phyloP scores from a whole-genome alignment of 2,113 vertebrate species.

The Perognathus longimembris region DNA sequence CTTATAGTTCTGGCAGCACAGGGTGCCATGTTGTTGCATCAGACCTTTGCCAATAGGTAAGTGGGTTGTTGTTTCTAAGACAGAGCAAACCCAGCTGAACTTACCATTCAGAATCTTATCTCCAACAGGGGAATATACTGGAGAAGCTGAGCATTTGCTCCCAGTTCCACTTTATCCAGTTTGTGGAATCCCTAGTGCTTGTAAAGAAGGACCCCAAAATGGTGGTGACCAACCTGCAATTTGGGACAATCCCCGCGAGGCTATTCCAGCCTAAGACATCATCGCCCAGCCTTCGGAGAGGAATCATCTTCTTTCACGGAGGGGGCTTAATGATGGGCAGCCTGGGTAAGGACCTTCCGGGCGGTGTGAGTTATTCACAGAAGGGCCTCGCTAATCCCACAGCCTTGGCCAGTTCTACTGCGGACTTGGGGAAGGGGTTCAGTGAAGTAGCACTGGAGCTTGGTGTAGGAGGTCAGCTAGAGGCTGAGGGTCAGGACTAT shows the following conservation, averaged over 20 bases:
- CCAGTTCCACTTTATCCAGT: conserved; percentile 80
- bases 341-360: conserved; percentile 84
- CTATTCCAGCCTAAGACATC: conserved; percentile 87
- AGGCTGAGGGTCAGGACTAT: not conserved
- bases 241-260: conserved; percentile 86
- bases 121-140: conserved; percentile 86
- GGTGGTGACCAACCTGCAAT: conserved; percentile 85
- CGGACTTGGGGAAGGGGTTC: not conserved
- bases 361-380: not conserved
- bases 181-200: conserved; percentile 58
- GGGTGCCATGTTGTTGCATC: not conserved
- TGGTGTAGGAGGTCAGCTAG: not conserved
- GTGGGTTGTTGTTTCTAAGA: too few relatives aligned
- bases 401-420: accelerated
- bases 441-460: not conserved
- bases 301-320: conserved; percentile 89
- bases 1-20: not conserved
- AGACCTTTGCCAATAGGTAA: not conserved
- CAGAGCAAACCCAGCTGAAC: not conserved
- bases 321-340: conserved; percentile 86
- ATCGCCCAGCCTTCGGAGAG: too few relatives aligned
- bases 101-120: not conserved
- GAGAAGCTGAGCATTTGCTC: conserved; percentile 87
- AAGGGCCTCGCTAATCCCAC: accelerated
- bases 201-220: conserved; percentile 73